These are phyloP conservation scores for Yponomeuta sedellus DNA, from an alignment of 2,888 invertebrate genomes.

Conservation along the genomic window DNA sequence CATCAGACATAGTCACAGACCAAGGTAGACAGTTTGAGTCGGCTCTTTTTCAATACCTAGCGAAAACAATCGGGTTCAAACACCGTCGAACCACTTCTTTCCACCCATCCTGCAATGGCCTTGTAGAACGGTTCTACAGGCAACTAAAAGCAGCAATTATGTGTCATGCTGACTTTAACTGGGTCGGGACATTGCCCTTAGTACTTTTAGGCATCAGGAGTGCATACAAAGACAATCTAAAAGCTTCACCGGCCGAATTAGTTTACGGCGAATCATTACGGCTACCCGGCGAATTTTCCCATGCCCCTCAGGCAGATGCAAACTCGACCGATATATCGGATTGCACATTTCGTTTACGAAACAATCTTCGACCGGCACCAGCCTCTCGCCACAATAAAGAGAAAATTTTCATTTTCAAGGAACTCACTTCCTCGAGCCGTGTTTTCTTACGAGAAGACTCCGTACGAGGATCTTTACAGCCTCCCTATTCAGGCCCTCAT, in stretches of 20 bases:
- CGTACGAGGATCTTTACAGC: slow-evolving; percentile 25
- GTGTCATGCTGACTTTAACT: slow-evolving; percentile 24
- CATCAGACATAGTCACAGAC: slow-evolving; percentile 19
- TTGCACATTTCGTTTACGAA: slow-evolving; percentile 11
- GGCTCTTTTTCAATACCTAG: slow-evolving; percentile 23
- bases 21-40: slow-evolving; percentile 34
- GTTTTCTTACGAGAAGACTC: slow-evolving; percentile 14
- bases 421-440: neutral
- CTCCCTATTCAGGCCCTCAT: slow-evolving; percentile 31
- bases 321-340: slow-evolving; percentile 7
- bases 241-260: slow-evolving; percentile 27
- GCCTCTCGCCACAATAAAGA: slow-evolving; percentile 20
- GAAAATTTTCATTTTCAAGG: slow-evolving; percentile 5
- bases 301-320: neutral
- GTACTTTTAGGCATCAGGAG: slow-evolving; percentile 28
- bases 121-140: slow-evolving; percentile 37
- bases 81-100: slow-evolving; percentile 27
- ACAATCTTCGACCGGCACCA: slow-evolving; percentile 22
- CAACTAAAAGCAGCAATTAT: slow-evolving; percentile 41
- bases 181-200: slow-evolving; percentile 29
- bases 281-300: slow-evolving; percentile 30
- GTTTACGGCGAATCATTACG: slow-evolving; percentile 29
- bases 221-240: slow-evolving; percentile 30
- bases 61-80: slow-evolving; percentile 21
- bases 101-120: slow-evolving; percentile 27